Conservation (phyloP, 2,797 vertebrate genomes). For the Thamnophis elegans region DNA sequence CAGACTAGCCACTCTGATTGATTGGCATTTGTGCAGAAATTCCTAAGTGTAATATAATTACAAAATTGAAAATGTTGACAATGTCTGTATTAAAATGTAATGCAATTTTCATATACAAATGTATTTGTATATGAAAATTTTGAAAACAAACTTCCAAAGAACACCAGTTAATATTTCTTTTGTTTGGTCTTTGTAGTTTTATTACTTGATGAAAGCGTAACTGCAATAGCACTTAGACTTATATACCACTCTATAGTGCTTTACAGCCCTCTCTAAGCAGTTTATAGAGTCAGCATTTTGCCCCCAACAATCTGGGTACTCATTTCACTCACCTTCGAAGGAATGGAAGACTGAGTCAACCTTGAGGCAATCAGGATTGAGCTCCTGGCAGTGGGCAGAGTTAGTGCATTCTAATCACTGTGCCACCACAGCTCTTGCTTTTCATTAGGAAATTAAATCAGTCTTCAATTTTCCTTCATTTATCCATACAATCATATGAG, state of each 20-base stretch:
- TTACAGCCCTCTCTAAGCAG: too few species aligned
- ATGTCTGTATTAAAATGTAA: not conserved
- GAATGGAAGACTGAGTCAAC: too few species aligned
- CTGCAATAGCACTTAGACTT: too few species aligned
- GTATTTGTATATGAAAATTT: not conserved
- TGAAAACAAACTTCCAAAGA: not conserved
- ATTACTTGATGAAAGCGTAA: not conserved
- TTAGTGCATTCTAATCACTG: too few species aligned
- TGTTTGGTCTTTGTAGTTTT: not conserved
- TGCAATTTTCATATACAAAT: not conserved
- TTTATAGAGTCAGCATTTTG: too few species aligned
- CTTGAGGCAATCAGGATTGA: too few species aligned
- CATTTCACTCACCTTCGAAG: too few species aligned
- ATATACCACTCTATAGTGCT: too few species aligned
- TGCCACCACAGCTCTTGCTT: not conserved
- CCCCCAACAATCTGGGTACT: too few species aligned
- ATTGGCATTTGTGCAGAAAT: not conserved
- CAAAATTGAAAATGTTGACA: not conserved
- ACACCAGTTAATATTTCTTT: not conserved
- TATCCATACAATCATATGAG: not conserved
- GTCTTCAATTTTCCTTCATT: not conserved
- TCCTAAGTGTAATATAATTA: not conserved
- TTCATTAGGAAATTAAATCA: not conserved
- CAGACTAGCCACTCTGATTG: not conserved
- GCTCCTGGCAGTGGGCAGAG: too few species aligned